A percentile compares a stretch with the other conserved stretches of the same genome.
These are phyloP conservation scores for Patagioenas fasciata DNA, from an alignment of 2,113 vertebrate species.

Conservation along the genomic window DNA sequence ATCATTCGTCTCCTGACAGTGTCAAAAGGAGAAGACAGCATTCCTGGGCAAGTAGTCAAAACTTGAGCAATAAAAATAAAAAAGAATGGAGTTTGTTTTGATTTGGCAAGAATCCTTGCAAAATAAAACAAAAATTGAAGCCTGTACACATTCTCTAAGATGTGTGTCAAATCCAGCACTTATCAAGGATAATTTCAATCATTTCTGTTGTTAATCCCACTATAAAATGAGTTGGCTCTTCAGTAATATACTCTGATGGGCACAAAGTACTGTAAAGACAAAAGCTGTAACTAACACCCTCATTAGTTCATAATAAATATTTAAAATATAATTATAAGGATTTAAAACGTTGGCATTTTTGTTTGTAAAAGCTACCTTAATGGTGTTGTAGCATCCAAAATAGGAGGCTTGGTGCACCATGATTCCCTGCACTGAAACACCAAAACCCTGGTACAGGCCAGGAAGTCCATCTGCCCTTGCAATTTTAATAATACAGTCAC, in stretches of 20 bases:
- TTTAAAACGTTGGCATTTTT: neutral
- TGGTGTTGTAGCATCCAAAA: slow-evolving; percentile 65
- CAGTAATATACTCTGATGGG: neutral
- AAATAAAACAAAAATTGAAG: neutral
- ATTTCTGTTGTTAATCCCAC: neutral
- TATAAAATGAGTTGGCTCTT: neutral
- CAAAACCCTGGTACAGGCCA: slow-evolving; percentile 59
- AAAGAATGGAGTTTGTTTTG: slow-evolving; percentile 60
- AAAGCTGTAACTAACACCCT: neutral
- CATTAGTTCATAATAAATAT: neutral
- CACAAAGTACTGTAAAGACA: neutral
- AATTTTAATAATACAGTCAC: slow-evolving; percentile 55
- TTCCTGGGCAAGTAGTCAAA: slow-evolving; percentile 65
- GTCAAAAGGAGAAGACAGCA: slow-evolving; percentile 70
- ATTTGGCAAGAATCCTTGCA: slow-evolving; percentile 63
- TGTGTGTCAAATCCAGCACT: neutral
- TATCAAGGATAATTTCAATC: neutral
- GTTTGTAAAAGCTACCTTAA: slow-evolving; percentile 52
- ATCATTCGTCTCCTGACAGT: slow-evolving; percentile 62
- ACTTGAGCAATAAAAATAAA: slow-evolving; percentile 65
- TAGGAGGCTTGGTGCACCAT: slow-evolving; percentile 49
- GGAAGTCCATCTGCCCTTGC: slow-evolving; percentile 38
- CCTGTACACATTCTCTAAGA: neutral
- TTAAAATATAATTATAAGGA: neutral
- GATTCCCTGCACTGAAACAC: slow-evolving; percentile 65